phyloP scores from a whole-genome alignment of 2,888 invertebrate species.

The Metellina segmentata region DNA sequence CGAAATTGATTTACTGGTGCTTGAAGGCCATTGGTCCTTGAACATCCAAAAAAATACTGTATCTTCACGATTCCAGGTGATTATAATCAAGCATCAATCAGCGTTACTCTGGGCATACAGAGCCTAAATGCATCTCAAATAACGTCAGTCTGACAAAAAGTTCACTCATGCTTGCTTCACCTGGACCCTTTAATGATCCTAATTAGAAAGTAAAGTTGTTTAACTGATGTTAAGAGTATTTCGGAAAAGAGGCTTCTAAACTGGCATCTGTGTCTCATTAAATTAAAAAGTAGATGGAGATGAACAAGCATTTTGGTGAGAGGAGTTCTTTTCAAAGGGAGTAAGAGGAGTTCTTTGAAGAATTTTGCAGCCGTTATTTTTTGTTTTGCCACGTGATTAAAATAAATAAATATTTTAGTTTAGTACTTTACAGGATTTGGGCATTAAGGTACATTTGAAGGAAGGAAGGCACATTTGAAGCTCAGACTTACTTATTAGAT shows the following conservation, averaged over 20 bases:
- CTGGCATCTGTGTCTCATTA: constrained; percentile 27
- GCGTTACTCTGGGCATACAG: neutral
- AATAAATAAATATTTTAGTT: too few relatives aligned
- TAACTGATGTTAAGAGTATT: constrained; percentile 12
- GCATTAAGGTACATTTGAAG: too few relatives aligned
- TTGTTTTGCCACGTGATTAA: neutral
- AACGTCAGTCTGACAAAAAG: constrained; percentile 11
- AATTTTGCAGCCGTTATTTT: neutral
- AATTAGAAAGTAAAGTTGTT: constrained; percentile 30
- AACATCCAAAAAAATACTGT: neutral
- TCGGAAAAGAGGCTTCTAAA: neutral
- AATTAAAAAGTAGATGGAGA: neutral
- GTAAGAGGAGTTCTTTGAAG: too few relatives aligned
- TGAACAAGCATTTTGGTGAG: neutral
- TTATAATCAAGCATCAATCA: neutral
- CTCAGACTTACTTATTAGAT: too few relatives aligned
- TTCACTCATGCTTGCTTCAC: constrained; percentile 21
- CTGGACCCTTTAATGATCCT: constrained; percentile 13
- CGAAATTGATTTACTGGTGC: too few relatives aligned
- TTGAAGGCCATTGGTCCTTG: neutral
- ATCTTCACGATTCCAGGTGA: neutral
- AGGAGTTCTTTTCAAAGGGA: neutral
- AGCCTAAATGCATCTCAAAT: neutral
- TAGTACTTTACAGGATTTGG: too few relatives aligned
- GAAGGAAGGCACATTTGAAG: too few relatives aligned